These are phyloP conservation scores for Psittacula echo DNA, from an alignment of 2,797 vertebrate species.

Conservation along the genomic window DNA sequence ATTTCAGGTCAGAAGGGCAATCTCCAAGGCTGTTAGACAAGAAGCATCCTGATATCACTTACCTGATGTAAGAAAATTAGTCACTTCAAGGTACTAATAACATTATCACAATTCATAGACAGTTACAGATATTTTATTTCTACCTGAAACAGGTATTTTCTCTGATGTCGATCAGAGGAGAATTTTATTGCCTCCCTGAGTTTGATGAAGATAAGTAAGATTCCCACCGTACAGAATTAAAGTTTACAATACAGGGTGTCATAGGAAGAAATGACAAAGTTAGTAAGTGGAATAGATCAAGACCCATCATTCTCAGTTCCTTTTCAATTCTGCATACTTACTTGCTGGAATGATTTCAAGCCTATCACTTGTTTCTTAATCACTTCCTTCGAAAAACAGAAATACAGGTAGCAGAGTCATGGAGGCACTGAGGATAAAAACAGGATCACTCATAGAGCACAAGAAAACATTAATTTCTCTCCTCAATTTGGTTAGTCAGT, in stretches of 20 bases:
- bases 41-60: background rate
- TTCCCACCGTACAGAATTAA: background rate
- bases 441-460: background rate
- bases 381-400: background rate
- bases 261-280: background rate
- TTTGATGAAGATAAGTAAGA: background rate
- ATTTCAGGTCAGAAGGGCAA: background rate
- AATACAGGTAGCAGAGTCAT: background rate
- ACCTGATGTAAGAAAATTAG: background rate
- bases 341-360: background rate
- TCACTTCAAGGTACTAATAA: background rate
- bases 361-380: background rate
- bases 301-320: background rate
- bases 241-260: background rate
- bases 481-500: background rate
- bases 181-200: background rate
- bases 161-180: background rate
- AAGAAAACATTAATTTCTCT: background rate
- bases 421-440: background rate
- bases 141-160: background rate
- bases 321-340: background rate
- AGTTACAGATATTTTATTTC: background rate
- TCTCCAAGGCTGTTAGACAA: conserved; percentile 2
- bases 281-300: background rate
- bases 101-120: background rate